Evolutionary conservation across 2,797 vertebrate genomes (phyloP).

Genomic region (Darevskia nairensis): DNA sequence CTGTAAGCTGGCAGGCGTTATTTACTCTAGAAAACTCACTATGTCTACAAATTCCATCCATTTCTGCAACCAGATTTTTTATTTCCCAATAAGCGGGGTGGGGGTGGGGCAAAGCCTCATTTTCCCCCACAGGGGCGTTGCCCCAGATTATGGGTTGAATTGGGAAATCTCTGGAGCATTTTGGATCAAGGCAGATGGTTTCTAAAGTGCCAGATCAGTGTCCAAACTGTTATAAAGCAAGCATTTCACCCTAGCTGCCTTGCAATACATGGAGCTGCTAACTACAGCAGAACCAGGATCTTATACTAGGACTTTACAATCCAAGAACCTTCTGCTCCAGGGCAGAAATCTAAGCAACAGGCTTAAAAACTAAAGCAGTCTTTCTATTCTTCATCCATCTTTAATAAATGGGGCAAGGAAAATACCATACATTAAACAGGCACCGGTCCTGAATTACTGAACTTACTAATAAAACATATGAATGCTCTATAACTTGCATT

Average conservation of each 20-base stretch:
- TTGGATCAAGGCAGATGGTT: too few species aligned
- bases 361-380: constrained; percentile 5
- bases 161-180: too few species aligned
- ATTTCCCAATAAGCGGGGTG: too few species aligned
- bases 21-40: too few species aligned
- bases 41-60: too few species aligned
- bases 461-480: constrained; percentile 35
- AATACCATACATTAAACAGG: not conserved
- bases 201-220: too few species aligned
- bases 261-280: not conserved
- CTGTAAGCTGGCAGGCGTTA: too few species aligned
- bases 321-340: not conserved
- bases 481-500: constrained; percentile 58
- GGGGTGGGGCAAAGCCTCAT: too few species aligned
- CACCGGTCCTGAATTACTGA: constrained; percentile 42
- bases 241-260: not conserved
- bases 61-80: too few species aligned
- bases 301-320: not conserved
- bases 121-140: too few species aligned
- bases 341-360: not conserved
- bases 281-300: constrained; percentile 2
- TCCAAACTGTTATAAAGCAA: not conserved
- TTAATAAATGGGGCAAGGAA: constrained; percentile 37
- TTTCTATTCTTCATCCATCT: constrained; percentile 47
- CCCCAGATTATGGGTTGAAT: too few species aligned